phyloP scores from a whole-genome alignment of 2,797 vertebrate genomes.

The Poeciliopsis paucimaculata region DNA sequence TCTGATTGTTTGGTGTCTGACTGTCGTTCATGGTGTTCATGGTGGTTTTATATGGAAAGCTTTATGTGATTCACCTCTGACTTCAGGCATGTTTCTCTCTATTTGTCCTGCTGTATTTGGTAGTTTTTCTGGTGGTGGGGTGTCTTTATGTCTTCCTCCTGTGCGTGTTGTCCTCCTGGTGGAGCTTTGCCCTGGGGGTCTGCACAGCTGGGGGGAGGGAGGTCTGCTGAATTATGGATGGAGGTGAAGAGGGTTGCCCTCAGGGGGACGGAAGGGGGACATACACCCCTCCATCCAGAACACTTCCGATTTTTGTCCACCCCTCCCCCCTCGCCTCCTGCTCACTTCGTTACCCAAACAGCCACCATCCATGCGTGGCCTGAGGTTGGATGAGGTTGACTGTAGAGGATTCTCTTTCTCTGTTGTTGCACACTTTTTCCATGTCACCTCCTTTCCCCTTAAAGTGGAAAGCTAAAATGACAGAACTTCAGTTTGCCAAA shows the following conservation, averaged over 20 bases:
- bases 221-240: conserved; percentile 84
- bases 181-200: conserved; percentile 60
- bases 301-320: conserved; percentile 30
- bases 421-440: conserved; percentile 47
- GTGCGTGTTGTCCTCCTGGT: conserved; percentile 57
- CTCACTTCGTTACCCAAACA: conserved; percentile 52
- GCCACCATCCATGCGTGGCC: conserved; percentile 70
- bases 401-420: conserved; percentile 52
- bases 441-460: conserved; percentile 44
- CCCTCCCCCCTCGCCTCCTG: conserved; percentile 24
- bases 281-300: conserved; percentile 43
- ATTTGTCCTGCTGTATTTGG: conserved; percentile 14
- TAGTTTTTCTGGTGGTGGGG: conserved; percentile 14
- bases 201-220: conserved; percentile 26
- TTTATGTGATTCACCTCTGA: conserved; percentile 16
- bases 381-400: conserved; percentile 74
- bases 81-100: conserved; percentile 43
- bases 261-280: conserved; percentile 42
- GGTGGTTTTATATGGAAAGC: conserved; percentile 2
- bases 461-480: conserved; percentile 56
- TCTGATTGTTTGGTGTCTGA: conserved; percentile 14
- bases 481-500: conserved; percentile 58
- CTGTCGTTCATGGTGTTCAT: conserved; percentile 13
- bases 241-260: conserved; percentile 78
- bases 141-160: conserved; percentile 51